Evolutionary conservation across 2,797 vertebrate genomes (phyloP).

Genomic region (Leptodactylus fallax): DNA sequence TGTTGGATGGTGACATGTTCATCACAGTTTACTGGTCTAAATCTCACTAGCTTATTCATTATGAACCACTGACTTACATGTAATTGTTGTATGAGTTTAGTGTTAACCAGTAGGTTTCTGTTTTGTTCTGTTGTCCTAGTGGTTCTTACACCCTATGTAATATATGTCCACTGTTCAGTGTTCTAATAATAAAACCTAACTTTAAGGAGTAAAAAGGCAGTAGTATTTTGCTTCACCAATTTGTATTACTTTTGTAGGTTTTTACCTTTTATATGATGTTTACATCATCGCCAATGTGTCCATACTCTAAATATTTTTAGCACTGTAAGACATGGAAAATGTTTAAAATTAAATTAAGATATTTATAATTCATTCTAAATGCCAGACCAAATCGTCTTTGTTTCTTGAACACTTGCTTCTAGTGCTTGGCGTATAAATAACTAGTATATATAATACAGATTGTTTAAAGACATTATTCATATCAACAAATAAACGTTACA

Average conservation of each 20-base stretch:
- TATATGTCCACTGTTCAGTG: slow-evolving; percentile 67
- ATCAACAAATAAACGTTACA: slow-evolving; percentile 78
- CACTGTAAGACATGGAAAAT: slow-evolving; percentile 32
- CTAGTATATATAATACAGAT: slow-evolving; percentile 77
- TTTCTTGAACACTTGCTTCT: slow-evolving; percentile 63
- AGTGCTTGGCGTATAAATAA: slow-evolving; percentile 72
- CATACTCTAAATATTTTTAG: slow-evolving; percentile 60
- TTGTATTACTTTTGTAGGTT: slow-evolving; percentile 45
- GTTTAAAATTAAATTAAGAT: slow-evolving; percentile 59
- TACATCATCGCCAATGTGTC: slow-evolving; percentile 50
- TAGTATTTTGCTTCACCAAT: slow-evolving; percentile 41
- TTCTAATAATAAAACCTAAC: slow-evolving; percentile 66
- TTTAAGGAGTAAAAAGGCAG: slow-evolving; percentile 53
- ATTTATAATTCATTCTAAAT: slow-evolving; percentile 31
- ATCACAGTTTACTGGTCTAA: slow-evolving; percentile 75
- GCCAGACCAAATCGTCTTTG: background rate
- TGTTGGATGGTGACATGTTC: slow-evolving; percentile 75
- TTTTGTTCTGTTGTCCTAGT: slow-evolving; percentile 65
- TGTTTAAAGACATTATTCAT: slow-evolving; percentile 76
- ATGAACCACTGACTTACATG: slow-evolving; percentile 77
- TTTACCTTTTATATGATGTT: slow-evolving; percentile 50
- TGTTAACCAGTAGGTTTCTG: slow-evolving; percentile 68
- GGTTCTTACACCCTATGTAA: slow-evolving; percentile 73
- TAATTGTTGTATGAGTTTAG: slow-evolving; percentile 68
- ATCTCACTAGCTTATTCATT: slow-evolving; percentile 80